Percentiles rank a stretch among this genome's conserved stretches.
Conservation (phyloP, 2,113 vertebrate species). For the Piaya cayana region DNA sequence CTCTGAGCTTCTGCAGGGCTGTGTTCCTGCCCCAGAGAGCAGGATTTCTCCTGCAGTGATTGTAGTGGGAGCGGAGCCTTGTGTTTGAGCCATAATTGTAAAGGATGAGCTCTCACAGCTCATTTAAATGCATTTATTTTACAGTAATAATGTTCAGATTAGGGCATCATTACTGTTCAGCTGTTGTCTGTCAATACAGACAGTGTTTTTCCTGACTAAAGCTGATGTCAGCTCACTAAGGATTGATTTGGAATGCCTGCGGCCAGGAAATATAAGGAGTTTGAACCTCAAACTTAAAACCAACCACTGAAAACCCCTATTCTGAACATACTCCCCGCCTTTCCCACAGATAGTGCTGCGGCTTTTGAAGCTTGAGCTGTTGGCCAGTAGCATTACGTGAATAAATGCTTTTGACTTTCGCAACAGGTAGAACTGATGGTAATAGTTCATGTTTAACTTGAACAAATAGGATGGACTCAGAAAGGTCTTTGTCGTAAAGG, state of each 20-base stretch:
- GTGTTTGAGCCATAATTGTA: neutral
- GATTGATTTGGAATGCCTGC: neutral
- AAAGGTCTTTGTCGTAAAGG: neutral
- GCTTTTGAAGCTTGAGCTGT: neutral
- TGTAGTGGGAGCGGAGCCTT: neutral
- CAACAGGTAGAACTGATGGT: neutral
- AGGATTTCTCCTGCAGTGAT: no score
- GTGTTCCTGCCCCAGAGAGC: no score
- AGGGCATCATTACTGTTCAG: neutral
- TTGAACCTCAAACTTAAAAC: neutral
- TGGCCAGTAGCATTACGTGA: neutral
- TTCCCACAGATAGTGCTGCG: neutral
- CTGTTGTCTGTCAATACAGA: neutral
- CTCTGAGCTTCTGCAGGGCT: neutral
- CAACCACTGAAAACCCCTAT: no score
- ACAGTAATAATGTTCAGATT: neutral
- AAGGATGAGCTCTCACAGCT: neutral
- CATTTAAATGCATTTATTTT: neutral
- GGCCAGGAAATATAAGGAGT: neutral
- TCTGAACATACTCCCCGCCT: accelerated
- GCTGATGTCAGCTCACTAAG: neutral
- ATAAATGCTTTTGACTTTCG: neutral
- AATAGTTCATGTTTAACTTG: neutral
- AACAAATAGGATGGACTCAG: accelerated
- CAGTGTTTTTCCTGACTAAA: neutral